Percentiles rank a stretch among this genome's conserved stretches.
Evolutionary conservation across 1,140 invertebrate genomes (phyloP).

Genomic region (Cephus cinctus): DNA sequence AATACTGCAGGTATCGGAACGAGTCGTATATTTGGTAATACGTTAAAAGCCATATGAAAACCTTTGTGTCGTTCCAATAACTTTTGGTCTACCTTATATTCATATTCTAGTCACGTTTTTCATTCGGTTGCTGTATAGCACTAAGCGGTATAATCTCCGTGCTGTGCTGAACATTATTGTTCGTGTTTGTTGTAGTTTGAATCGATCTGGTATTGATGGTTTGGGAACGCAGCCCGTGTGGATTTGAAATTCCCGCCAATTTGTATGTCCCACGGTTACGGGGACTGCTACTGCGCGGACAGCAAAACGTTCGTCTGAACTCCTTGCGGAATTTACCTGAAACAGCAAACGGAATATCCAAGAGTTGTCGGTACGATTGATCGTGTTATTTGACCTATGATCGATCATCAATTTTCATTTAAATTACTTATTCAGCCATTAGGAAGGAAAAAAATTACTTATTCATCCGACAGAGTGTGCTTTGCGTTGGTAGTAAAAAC

Average conservation of each 20-base stretch:
- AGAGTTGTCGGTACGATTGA: too few species aligned
- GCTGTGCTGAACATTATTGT: conserved; percentile 32
- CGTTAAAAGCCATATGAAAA: too few species aligned
- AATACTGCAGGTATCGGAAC: too few species aligned
- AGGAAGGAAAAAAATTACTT: too few species aligned
- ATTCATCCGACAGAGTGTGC: too few species aligned
- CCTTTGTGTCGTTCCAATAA: too few species aligned
- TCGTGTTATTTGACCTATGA: too few species aligned
- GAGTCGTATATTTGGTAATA: too few species aligned
- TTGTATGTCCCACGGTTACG: conserved; percentile 22
- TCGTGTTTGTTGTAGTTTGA: conserved; percentile 26
- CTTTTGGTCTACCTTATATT: too few species aligned
- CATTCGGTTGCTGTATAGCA: conserved; percentile 21
- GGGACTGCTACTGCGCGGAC: conserved; percentile 20
- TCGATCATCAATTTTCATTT: neutral
- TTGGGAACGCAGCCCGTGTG: conserved; percentile 16
- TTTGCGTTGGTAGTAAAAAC: too few species aligned
- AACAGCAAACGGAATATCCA: conserved; percentile 37
- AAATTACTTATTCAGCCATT: too few species aligned
- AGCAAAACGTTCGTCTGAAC: conserved; percentile 63
- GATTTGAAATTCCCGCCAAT: conserved; percentile 20
- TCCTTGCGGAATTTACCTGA: conserved; percentile 67
- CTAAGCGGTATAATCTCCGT: conserved; percentile 39
- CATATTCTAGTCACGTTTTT: conserved; percentile 16
- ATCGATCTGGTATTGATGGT: conserved; percentile 21